Percentiles rank a stretch among this genome's conserved stretches.
phyloP scores from a whole-genome alignment of 2,797 vertebrate species.

The Paguma larvata region DNA sequence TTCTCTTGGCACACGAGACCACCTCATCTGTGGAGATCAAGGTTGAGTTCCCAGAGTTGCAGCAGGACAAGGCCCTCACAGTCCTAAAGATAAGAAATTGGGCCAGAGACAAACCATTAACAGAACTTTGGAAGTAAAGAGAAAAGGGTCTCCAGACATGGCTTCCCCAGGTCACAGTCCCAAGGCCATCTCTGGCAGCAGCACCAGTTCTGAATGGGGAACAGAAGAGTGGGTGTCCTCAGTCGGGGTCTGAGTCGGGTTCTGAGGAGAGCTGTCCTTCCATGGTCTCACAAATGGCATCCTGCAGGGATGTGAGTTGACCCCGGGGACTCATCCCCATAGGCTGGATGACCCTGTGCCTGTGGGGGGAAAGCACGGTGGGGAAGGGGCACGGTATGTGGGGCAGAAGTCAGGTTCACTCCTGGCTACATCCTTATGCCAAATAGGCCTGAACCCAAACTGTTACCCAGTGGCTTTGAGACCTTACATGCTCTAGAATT shows the following conservation, averaged over 20 bases:
- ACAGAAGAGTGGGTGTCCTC: neutral
- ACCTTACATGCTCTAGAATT: neutral
- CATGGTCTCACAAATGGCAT: conserved; percentile 87
- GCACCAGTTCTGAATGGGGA: conserved; percentile 79
- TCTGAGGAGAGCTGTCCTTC: conserved; percentile 83
- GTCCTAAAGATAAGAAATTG: conserved; percentile 34
- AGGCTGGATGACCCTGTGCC: conserved; percentile 94
- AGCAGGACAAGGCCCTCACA: neutral
- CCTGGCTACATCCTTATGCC: rapidly evolving
- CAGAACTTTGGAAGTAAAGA: conserved; percentile 63
- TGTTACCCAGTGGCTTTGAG: neutral
- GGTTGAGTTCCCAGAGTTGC: neutral
- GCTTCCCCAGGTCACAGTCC: neutral
- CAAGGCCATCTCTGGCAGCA: conserved; percentile 69
- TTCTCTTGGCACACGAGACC: neutral
- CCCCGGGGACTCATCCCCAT: conserved; percentile 94
- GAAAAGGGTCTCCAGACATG: conserved; percentile 5
- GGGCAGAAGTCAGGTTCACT: rapidly evolving
- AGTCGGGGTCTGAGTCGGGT: conserved; percentile 74
- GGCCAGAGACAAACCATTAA: neutral
- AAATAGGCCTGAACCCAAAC: neutral
- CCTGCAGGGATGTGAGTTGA: conserved; percentile 92
- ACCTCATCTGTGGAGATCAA: neutral
- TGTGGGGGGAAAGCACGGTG: conserved; percentile 72
- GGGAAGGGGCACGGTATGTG: neutral